Conservation (phyloP, 2,888 invertebrate species). For the Diadromus collaris region DNA sequence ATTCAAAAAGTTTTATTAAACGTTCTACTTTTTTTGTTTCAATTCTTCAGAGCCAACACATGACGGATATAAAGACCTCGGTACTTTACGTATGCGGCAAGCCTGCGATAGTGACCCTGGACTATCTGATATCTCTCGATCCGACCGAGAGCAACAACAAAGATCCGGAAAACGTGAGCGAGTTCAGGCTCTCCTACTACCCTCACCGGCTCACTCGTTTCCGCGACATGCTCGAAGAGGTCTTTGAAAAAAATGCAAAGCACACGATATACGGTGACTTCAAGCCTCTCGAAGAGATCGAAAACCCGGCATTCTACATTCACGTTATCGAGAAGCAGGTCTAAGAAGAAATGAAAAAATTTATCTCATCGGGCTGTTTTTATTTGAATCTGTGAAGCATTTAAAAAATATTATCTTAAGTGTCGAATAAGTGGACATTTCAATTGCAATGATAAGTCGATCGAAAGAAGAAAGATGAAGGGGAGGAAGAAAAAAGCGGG, state of each 20-base stretch:
- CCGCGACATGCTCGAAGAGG: conserved; percentile 86
- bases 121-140: conserved; percentile 86
- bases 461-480: conserved; percentile 3
- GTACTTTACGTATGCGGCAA: conserved; percentile 90
- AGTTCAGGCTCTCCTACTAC: conserved; percentile 94
- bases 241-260: conserved; percentile 85
- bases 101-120: conserved; percentile 89
- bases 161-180: conserved; percentile 81
- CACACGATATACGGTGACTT: conserved; percentile 92
- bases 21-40: conserved; percentile 16
- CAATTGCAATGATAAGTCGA: conserved; percentile 45
- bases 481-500: not conserved
- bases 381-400: not conserved
- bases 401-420: conserved; percentile 1
- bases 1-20: not conserved
- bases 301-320: conserved; percentile 91
- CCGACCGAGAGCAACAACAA: conserved; percentile 74
- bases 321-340: conserved; percentile 88
- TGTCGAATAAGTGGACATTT: conserved; percentile 25
- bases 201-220: conserved; percentile 90
- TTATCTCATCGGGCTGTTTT: not conserved
- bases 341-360: conserved; percentile 18
- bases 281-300: conserved; percentile 84
- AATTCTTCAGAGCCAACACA: conserved; percentile 87
- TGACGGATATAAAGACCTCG: conserved; percentile 92